phyloP scores from a whole-genome alignment of 2,113 vertebrate species.

The Tapirus terrestris region DNA sequence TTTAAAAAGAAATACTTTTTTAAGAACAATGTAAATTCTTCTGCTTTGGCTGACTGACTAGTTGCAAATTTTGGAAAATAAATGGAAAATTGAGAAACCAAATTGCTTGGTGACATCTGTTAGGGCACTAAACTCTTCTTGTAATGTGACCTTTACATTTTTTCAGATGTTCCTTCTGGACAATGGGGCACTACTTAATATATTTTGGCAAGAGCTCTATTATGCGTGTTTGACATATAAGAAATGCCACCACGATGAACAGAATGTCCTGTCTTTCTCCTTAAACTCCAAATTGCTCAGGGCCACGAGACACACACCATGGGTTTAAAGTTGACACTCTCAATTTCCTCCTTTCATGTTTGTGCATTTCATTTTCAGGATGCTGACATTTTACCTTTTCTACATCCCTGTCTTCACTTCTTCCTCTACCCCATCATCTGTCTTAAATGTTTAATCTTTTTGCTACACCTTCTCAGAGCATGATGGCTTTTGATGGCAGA shows the following conservation, averaged over 20 bases:
- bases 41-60: not conserved
- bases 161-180: slow-evolving; percentile 39
- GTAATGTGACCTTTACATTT: slow-evolving; percentile 38
- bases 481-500: slow-evolving; percentile 72
- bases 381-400: slow-evolving; percentile 68
- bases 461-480: slow-evolving; percentile 40
- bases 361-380: slow-evolving; percentile 66
- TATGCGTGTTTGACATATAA: slow-evolving; percentile 38
- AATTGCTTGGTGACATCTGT: slow-evolving; percentile 21
- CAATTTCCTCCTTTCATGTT: slow-evolving; percentile 70
- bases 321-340: slow-evolving; percentile 71
- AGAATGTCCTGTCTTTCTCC: slow-evolving; percentile 61
- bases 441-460: slow-evolving; percentile 71
- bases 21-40: not conserved
- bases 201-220: slow-evolving; percentile 57
- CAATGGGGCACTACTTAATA: not conserved
- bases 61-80: slow-evolving; percentile 32
- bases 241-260: slow-evolving; percentile 38
- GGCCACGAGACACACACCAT: slow-evolving; percentile 60
- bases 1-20: not conserved
- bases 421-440: slow-evolving; percentile 63
- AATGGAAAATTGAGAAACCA: slow-evolving; percentile 18
- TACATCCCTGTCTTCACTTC: slow-evolving; percentile 39
- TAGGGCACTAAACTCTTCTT: not conserved
- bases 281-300: slow-evolving; percentile 59